These are phyloP conservation scores for Pristionchus japonicus DNA, from an alignment of 2,888 invertebrate species.

Conservation along the genomic window DNA sequence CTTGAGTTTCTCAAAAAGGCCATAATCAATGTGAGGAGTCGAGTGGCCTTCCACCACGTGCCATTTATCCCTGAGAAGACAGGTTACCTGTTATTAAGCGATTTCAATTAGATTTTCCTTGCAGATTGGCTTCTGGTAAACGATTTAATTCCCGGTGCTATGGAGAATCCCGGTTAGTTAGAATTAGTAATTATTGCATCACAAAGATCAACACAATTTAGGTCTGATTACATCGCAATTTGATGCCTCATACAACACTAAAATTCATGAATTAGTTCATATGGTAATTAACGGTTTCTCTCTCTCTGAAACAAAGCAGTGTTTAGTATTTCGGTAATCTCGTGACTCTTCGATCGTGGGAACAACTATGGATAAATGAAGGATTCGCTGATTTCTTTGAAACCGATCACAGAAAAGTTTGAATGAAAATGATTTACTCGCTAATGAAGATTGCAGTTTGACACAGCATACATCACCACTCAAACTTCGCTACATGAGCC, in stretches of 20 bases:
- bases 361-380: neutral
- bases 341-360: neutral
- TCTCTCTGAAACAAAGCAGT: neutral
- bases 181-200: neutral
- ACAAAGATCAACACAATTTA: neutral
- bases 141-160: neutral
- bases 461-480: too few relatives aligned
- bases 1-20: neutral
- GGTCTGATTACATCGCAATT: neutral
- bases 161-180: neutral
- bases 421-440: too few relatives aligned
- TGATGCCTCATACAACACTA: too few relatives aligned
- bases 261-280: neutral
- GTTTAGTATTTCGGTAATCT: neutral
- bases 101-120: too few relatives aligned
- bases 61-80: neutral
- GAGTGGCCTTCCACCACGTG: neutral
- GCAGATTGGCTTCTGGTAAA: neutral
- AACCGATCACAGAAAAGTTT: too few relatives aligned
- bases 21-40: neutral
- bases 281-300: neutral
- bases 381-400: neutral
- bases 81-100: too few relatives aligned
- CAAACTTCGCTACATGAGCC: neutral
- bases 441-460: too few relatives aligned